phyloP scores from a whole-genome alignment of 2,113 vertebrate genomes.

The Leiothrix lutea region DNA sequence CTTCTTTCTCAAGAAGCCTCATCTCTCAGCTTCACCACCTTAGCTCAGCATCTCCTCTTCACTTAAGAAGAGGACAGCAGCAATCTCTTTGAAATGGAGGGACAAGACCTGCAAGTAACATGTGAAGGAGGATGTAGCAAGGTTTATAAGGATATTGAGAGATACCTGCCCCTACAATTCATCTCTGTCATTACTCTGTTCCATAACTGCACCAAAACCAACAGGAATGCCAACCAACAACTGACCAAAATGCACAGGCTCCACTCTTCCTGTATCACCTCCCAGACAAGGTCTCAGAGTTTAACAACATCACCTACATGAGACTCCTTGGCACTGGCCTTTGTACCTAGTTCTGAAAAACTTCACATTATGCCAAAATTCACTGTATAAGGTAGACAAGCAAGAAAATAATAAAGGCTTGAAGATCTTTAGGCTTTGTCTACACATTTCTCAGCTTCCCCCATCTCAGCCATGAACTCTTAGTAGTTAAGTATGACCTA shows the following conservation, averaged over 20 bases:
- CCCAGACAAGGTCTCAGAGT: background rate
- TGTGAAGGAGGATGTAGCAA: rapidly evolving
- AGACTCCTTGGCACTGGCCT: background rate
- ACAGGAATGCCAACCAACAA: background rate
- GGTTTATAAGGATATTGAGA: background rate
- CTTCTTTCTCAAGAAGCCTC: background rate
- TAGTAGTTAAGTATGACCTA: background rate
- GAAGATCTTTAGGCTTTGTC: background rate
- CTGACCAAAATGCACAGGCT: background rate
- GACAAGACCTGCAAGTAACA: background rate
- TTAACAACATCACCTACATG: background rate
- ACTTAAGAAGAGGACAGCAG: background rate
- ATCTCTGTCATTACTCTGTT: background rate
- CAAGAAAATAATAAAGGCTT: background rate
- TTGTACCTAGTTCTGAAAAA: background rate
- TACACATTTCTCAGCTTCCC: background rate
- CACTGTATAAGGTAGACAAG: rapidly evolving
- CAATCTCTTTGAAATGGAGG: background rate
- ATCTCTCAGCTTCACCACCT: background rate
- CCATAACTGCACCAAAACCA: background rate
- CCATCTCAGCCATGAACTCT: background rate
- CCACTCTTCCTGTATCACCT: background rate
- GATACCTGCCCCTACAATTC: background rate
- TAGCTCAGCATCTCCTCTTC: background rate
- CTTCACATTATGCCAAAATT: background rate